Evolutionary conservation across 2,888 invertebrate species (phyloP), one percentile per base, ranked within the genome.

Genomic region (Orthosia gracilis): DNA sequence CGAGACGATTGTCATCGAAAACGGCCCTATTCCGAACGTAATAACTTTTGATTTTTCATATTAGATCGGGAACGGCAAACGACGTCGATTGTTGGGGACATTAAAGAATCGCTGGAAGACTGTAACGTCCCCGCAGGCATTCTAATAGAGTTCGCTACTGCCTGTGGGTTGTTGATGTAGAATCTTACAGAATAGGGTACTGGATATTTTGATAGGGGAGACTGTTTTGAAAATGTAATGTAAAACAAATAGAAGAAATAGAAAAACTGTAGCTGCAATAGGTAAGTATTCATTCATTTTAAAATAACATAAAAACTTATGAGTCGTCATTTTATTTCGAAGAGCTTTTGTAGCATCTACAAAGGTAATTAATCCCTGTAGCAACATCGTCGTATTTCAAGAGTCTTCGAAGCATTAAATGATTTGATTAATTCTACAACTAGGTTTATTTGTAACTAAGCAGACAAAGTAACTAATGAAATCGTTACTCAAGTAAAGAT

Each of bases 91-190:
- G 87, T 82, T 85, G 85, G 85, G 90, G 89, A 90, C 92, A 93
- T 94, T 94, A 94, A 93, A 93, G 92, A 93, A 92, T 89, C 90
- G 92, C 89, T 92, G 90, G 89, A 91, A 92, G 92, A 92, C 92
- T 93, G 93, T 92, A 88, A 94, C 92, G 92, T 92, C 90, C 91
- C 94, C 93, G 90, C 92, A 94, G 93, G 93, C 93, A 93, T 94
- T 93, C 91, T 92, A 94, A 94, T 94, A 94, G 92, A 94, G 89
- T 88, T 84, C 86, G 83, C 85, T 91, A 86, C 87, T 88, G 87
- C 83, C 80, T 80, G 69, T 71, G 64, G 73, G 79, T 82, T 87
- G 63, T 76, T 69, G 87, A 85, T 76, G 59, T 85, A 87, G 68
- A 87, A 73, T 77, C 82, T 68, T 64, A 69, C 86, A 82, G 76